phyloP scores from a whole-genome alignment of 92 coral and sea anemone genomes.

The Umimayanthus chanpuru region DNA sequence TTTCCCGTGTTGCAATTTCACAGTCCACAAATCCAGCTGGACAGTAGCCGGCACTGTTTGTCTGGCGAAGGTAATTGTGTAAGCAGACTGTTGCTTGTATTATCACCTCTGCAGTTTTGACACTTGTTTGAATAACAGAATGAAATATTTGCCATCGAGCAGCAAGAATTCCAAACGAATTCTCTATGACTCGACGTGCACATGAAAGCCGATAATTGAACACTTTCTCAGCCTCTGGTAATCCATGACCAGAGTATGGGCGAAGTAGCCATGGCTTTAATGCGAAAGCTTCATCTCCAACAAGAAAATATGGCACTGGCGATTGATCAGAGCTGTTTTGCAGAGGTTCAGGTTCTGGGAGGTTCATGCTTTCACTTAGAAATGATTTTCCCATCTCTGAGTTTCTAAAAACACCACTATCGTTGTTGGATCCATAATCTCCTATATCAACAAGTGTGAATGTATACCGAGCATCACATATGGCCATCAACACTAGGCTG shows the following conservation, averaged over 20 bases:
- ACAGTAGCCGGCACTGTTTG: constrained; percentile 39
- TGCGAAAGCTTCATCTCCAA: constrained; percentile 9
- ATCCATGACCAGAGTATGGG: constrained; percentile 34
- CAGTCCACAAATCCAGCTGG: constrained; percentile 38
- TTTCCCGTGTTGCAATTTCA: constrained; percentile 5
- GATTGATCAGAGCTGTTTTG: too few species aligned
- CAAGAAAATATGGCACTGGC: too few species aligned
- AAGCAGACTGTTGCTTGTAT: constrained; percentile 28
- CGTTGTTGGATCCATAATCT: constrained; percentile 22
- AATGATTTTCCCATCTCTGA: not conserved
- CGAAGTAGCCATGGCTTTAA: constrained; percentile 17
- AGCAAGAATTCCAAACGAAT: constrained; percentile 44
- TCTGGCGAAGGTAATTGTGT: constrained; percentile 43
- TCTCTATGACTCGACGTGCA: constrained; percentile 35
- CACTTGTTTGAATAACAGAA: constrained; percentile 39
- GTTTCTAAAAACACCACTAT: constrained; percentile 12
- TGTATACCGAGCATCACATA: constrained; percentile 31
- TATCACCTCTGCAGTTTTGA: constrained; percentile 39
- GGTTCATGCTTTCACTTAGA: too few species aligned
- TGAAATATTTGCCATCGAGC: constrained; percentile 45
- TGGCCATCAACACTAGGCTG: constrained; percentile 44
- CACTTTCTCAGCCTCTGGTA: constrained; percentile 34
- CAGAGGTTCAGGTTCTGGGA: too few species aligned
- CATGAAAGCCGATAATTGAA: constrained; percentile 50
- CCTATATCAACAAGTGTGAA: not conserved